phyloP scores from a whole-genome alignment of 2,888 invertebrate species.

The Aelia acuminata region DNA sequence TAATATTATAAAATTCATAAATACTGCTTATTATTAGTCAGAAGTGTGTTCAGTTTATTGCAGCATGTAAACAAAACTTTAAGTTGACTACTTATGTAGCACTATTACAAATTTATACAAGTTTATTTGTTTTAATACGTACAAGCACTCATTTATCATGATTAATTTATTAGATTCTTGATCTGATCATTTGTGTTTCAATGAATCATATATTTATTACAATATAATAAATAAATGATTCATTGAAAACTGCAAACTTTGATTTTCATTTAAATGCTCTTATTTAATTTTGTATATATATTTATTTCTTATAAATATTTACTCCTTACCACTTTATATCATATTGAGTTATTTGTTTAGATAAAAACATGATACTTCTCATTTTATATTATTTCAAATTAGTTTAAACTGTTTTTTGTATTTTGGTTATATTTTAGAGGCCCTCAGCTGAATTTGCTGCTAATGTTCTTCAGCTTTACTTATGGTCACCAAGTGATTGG shows the following conservation, averaged over 20 bases:
- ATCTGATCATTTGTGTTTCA: too few species aligned
- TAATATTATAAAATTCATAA: background rate
- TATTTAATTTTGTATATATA: background rate
- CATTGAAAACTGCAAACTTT: too few species aligned
- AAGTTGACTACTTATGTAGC: too few species aligned
- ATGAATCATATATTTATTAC: too few species aligned
- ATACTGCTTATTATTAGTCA: background rate
- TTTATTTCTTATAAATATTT: constrained; percentile 33
- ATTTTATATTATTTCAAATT: background rate
- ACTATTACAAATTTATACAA: too few species aligned
- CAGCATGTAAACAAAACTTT: background rate
- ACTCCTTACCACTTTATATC: background rate
- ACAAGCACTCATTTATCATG: too few species aligned
- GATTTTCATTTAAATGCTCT: too few species aligned
- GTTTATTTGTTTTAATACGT: too few species aligned
- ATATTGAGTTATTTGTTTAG: background rate
- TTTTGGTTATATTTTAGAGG: constrained; percentile 69
- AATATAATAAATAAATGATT: too few species aligned
- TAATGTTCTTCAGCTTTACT: constrained; percentile 79
- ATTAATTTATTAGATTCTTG: too few species aligned
- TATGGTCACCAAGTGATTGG: constrained; percentile 84
- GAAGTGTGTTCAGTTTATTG: constrained; percentile 38
- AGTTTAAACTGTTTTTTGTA: background rate
- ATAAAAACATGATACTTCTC: background rate
- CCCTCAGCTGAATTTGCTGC: constrained; percentile 80